phyloP scores from a whole-genome alignment of 2,113 vertebrate species.

The Rhinogobius similis region DNA sequence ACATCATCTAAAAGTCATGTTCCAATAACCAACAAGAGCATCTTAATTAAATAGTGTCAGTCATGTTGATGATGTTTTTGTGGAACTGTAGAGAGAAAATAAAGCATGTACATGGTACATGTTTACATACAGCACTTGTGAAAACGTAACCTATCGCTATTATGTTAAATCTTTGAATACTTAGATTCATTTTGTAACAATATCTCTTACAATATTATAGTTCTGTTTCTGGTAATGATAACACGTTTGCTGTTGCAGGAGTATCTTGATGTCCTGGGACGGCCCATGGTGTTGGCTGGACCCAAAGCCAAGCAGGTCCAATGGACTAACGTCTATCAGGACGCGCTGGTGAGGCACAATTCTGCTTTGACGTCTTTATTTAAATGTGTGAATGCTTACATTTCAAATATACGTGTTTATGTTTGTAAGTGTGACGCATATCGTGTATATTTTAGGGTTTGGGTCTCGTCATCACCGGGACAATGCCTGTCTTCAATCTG shows the following conservation, averaged over 20 bases:
- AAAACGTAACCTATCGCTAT: too few relatives aligned
- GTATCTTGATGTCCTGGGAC: constrained; percentile 95
- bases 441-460: constrained; percentile 80
- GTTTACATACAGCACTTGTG: too few relatives aligned
- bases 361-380: not conserved
- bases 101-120: too few relatives aligned
- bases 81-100: too few relatives aligned
- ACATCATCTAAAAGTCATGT: too few relatives aligned
- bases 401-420: not conserved
- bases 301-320: constrained; percentile 92
- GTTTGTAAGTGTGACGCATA: not conserved
- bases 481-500: constrained; percentile 96
- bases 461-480: constrained; percentile 95
- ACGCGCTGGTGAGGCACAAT: constrained; percentile 86
- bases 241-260: constrained; percentile 78
- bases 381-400: too few relatives aligned
- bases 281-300: constrained; percentile 96
- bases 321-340: constrained; percentile 99
- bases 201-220: constrained; percentile 32
- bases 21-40: too few relatives aligned
- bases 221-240: constrained; percentile 13
- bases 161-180: not conserved
- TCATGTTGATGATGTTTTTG: too few relatives aligned
- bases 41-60: too few relatives aligned
- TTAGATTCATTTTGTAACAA: constrained; percentile 12